Evolutionary conservation across 2,797 vertebrate species (phyloP).

Genomic region (Chelmon rostratus): DNA sequence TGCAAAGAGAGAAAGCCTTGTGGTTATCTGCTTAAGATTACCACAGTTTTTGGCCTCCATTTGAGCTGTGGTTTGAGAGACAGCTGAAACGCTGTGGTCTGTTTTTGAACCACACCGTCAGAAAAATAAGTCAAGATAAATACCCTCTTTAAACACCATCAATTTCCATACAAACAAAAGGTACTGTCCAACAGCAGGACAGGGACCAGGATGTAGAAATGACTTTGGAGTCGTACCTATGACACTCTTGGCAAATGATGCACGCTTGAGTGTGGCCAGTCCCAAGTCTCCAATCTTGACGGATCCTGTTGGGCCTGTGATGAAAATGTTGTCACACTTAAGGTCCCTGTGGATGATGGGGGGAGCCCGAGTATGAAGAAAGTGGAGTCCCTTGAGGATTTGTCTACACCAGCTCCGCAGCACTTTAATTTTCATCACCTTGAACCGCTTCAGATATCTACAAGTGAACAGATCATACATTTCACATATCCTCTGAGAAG

Average conservation of each 20-base stretch:
- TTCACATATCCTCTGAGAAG: not conserved
- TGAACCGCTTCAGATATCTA: constrained; percentile 98
- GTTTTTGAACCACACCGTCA: constrained; percentile 90
- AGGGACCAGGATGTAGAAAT: constrained; percentile 57
- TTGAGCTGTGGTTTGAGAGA: constrained; percentile 90
- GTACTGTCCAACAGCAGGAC: constrained; percentile 45
- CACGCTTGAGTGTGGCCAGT: constrained; percentile 95
- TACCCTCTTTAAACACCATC: constrained; percentile 48
- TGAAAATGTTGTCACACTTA: constrained; percentile 99
- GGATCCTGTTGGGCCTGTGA: constrained; percentile 98
- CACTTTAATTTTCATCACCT: constrained; percentile 99
- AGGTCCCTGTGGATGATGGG: constrained; percentile 98
- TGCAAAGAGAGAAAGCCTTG: constrained; percentile 71
- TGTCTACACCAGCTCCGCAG: constrained; percentile 98
- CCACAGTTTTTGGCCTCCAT: constrained; percentile 79
- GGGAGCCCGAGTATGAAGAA: constrained; percentile 96
- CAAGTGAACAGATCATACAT: constrained; percentile 20
- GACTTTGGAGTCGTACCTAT: constrained; percentile 91
- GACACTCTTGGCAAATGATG: constrained; percentile 99
- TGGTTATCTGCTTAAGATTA: constrained; percentile 77
- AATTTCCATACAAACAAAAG: constrained; percentile 50
- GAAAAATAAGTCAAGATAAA: constrained; percentile 79
- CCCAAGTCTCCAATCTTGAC: constrained; percentile 99
- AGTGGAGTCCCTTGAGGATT: constrained; percentile 98
- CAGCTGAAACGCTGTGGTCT: constrained; percentile 90